A percentile compares a stretch with the other conserved stretches of the same genome.
Conservation (phyloP, 2,797 vertebrate genomes). For the Sarcoramphus papa region DNA sequence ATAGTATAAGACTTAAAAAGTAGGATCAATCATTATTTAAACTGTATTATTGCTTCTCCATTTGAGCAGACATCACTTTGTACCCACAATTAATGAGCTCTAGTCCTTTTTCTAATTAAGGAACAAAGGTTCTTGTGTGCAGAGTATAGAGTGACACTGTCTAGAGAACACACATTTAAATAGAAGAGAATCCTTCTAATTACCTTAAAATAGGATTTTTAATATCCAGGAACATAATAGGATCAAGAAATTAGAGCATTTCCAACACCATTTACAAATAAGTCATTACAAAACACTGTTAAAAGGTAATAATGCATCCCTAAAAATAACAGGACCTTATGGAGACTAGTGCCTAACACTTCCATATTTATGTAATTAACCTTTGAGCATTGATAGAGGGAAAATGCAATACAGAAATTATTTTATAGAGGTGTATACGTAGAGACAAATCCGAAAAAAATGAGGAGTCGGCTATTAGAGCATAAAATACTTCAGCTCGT, state of each 20-base stretch:
- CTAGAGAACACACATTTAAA: conserved; percentile 64
- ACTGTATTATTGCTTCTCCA: conserved; percentile 39
- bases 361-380: conserved; percentile 49
- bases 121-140: conserved; percentile 70
- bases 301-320: conserved; percentile 44
- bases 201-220: conserved; percentile 73
- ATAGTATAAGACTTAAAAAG: background rate
- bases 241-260: conserved; percentile 63
- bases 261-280: conserved; percentile 69
- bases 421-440: background rate
- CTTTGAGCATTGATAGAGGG: background rate
- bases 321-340: conserved; percentile 45
- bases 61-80: conserved; percentile 64
- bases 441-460: background rate
- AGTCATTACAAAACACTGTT: conserved; percentile 62
- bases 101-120: conserved; percentile 72
- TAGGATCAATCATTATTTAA: conserved; percentile 52
- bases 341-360: background rate
- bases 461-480: conserved; percentile 27
- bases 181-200: conserved; percentile 64
- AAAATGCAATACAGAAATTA: conserved; percentile 41
- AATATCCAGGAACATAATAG: conserved; percentile 68
- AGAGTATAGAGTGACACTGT: conserved; percentile 62
- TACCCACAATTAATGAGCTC: conserved; percentile 72
- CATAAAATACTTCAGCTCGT: conserved; percentile 46